Base-by-base conservation (phyloP, 2,888 invertebrate species). In the Meandrusa payeni region DNA sequence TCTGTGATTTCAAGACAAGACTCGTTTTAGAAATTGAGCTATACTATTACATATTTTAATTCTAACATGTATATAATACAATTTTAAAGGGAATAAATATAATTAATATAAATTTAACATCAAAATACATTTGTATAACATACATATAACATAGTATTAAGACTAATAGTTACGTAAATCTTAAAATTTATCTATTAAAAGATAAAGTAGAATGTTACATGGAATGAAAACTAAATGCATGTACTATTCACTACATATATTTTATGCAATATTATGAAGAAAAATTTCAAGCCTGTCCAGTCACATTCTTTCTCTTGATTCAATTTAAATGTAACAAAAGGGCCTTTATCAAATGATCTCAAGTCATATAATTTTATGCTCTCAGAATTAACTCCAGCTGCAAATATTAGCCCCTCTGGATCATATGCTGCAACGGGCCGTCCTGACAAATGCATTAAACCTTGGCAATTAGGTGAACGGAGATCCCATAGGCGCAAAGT, bases 381-480 rank as follows among this genome's bases (percentile, higher is more conserved):
- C 76, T 99, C 98, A 1, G 98, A 99, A 81, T 98, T 98, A 5
- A 99, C 97, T 12, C 99, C 99, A 27, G 98, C 98, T 24, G 97
- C 97, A 88, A 98, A 98, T 63, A 98, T 97, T 6, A 98, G 88
- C 0, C 98, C 98, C 81, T 99, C 99, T 0, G 99, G 99, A 86
- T 99, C 99, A 79, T 98, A 99, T 0, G 98, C 98, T 5, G 99
- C 98, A 1, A 99, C 97, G n/a, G 99, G 98, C 54, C 97, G 89
- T 0, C 99, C 98, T 0, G 97, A 93, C 28, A 99, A 90, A 80
- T 98, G 96, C 97, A 99, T 99, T 38, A 99, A 83, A 1, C 99
- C 99, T 85, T 98, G 98, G 74, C 99, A 99, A 76, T 97, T 99
- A 0, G 98, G 97, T 19, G 99, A 98, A 17, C 98, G 90, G 17